Conservation (phyloP, 1,140 invertebrate genomes). For the Zaprionus ornatus region DNA sequence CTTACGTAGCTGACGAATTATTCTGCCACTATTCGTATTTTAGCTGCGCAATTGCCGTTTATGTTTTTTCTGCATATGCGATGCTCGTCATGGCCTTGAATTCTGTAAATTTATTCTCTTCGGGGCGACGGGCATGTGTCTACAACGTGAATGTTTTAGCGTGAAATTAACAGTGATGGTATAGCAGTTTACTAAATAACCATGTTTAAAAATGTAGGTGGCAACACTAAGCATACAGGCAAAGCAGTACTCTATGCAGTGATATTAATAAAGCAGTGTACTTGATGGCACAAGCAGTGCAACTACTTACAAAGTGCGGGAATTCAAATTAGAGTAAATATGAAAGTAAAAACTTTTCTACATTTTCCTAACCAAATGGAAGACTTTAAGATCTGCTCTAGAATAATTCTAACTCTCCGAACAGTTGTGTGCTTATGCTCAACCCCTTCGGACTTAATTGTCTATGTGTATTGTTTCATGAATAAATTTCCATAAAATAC, state of each 20-base stretch:
- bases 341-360: not conserved
- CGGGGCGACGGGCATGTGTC: too few species aligned
- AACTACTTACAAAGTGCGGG: not conserved
- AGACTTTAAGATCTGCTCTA: not conserved
- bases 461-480: slow-evolving; percentile 14
- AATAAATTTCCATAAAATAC: slow-evolving; percentile 47
- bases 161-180: too few species aligned
- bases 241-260: not conserved
- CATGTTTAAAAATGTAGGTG: too few species aligned
- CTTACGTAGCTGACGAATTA: too few species aligned
- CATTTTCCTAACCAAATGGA: not conserved
- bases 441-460: not conserved
- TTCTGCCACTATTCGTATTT: too few species aligned
- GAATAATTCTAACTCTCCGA: not conserved
- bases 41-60: too few species aligned
- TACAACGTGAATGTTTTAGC: too few species aligned
- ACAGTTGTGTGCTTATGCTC: not conserved
- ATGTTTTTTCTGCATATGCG: too few species aligned
- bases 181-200: too few species aligned
- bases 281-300: not conserved
- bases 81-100: too few species aligned
- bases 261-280: not conserved
- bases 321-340: not conserved
- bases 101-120: too few species aligned
- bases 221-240: too few species aligned